Percentiles rank a stretch among this genome's conserved stretches.
These are phyloP conservation scores for Sylvilagus bachmani DNA, from an alignment of 2,113 vertebrate species.

Conservation along the genomic window DNA sequence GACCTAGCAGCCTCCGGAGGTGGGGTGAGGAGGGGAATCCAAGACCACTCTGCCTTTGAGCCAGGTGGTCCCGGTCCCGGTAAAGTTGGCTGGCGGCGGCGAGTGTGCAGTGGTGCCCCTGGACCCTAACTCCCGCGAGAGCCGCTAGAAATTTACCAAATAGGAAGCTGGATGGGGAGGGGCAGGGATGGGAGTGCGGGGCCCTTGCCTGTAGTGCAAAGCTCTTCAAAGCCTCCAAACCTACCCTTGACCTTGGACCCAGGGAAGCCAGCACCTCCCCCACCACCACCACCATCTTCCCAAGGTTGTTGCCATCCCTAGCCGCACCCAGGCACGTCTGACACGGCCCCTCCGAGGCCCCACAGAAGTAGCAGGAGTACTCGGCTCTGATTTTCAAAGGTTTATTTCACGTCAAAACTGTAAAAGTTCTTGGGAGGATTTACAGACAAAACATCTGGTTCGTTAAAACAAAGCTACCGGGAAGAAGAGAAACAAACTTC, in stretches of 20 bases:
- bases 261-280: neutral
- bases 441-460: conserved; percentile 89
- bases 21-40: too few relatives aligned
- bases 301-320: neutral
- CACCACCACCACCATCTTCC: neutral
- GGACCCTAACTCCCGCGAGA: too few relatives aligned
- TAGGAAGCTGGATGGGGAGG: neutral
- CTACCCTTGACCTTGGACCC: neutral
- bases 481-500: conserved; percentile 89
- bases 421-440: conserved; percentile 86
- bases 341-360: neutral
- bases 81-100: neutral
- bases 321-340: neutral
- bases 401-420: conserved; percentile 84
- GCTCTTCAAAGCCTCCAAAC: neutral
- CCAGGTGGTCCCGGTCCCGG: too few relatives aligned
- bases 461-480: conserved; percentile 87
- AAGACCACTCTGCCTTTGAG: neutral
- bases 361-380: conserved; percentile 58
- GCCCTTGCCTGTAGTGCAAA: rapidly evolving
- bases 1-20: too few relatives aligned
- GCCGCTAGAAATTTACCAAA: neutral
- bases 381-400: conserved; percentile 75
- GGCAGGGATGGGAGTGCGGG: neutral
- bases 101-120: too few relatives aligned